A percentile compares a stretch with the other conserved stretches of the same genome.
Evolutionary conservation across 2,888 invertebrate genomes (phyloP).

Genomic region (Gymnosoma rotundatum): DNA sequence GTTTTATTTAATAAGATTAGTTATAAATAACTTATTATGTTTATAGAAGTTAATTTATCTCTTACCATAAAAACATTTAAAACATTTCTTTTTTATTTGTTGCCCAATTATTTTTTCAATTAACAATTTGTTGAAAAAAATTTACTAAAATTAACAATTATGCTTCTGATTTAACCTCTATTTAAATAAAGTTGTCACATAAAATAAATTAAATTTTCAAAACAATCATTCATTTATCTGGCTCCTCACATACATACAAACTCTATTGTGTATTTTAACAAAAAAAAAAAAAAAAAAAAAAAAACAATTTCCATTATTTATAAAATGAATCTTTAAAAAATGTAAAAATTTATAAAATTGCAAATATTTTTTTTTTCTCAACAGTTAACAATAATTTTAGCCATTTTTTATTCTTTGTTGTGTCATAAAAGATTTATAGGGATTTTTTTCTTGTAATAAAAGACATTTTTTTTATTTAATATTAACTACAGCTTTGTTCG

Average conservation of each 20-base stretch:
- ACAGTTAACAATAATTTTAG: constrained; percentile 9
- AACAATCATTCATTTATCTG: constrained; percentile 4
- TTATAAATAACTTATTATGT: too few relatives aligned
- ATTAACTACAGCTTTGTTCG: constrained; percentile 39
- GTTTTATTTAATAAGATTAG: too few relatives aligned
- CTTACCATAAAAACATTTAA: too few relatives aligned
- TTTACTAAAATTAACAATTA: not conserved
- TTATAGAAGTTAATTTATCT: too few relatives aligned
- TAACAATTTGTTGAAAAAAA: not conserved
- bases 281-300: too few relatives aligned
- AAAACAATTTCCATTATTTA: constrained; percentile 33
- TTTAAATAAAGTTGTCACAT: not conserved
- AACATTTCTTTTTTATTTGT: too few relatives aligned
- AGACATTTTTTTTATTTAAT: constrained; percentile 28
- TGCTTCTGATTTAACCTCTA: not conserved
- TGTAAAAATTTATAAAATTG: constrained; percentile 10
- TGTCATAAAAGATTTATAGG: constrained; percentile 58
- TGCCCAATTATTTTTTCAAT: not conserved
- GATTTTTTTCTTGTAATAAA: constrained; percentile 19
- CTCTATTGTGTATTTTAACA: constrained; percentile 4
- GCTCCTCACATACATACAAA: not conserved
- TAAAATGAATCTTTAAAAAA: not conserved
- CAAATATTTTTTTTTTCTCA: constrained; percentile 1
- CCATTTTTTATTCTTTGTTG: constrained; percentile 25
- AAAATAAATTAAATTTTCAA: constrained; percentile 7